These are phyloP conservation scores for Folsomia candida DNA, from an alignment of 2,888 invertebrate species.

Conservation along the genomic window DNA sequence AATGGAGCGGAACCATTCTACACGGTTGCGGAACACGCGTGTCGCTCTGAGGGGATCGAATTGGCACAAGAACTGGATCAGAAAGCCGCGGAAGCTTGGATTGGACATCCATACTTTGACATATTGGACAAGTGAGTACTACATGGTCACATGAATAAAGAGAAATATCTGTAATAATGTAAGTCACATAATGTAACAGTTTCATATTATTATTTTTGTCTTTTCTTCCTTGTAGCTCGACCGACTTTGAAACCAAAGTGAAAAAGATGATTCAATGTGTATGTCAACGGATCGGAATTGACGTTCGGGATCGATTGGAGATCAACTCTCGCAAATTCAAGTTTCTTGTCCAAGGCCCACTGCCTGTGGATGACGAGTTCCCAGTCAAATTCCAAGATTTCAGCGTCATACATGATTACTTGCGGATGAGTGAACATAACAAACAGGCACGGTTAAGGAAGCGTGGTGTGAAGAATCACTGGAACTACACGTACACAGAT, in stretches of 20 bases:
- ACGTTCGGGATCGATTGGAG: conserved; percentile 87
- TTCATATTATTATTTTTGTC: not conserved
- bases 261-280: conserved; percentile 78
- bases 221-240: conserved; percentile 58
- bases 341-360: conserved; percentile 73
- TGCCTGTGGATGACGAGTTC: conserved; percentile 70
- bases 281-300: conserved; percentile 89
- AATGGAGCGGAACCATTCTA: conserved; percentile 97
- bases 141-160: no score
- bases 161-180: no score
- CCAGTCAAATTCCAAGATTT: conserved; percentile 88
- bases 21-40: conserved; percentile 89
- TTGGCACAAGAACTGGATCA: conserved; percentile 83
- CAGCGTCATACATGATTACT: conserved; percentile 93
- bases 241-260: conserved; percentile 94
- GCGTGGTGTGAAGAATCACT: conserved; percentile 74
- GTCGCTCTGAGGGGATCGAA: conserved; percentile 89
- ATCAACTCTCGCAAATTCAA: conserved; percentile 92
- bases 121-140: conserved; percentile 87
- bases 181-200: no score
- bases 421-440: conserved; percentile 82
- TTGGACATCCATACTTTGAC: conserved; percentile 96
- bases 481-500: conserved; percentile 89
- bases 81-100: conserved; percentile 93
- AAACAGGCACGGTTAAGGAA: conserved; percentile 86